Evolutionary conservation across 2,888 invertebrate species (phyloP).

Genomic region (Chelonus formosanus): DNA sequence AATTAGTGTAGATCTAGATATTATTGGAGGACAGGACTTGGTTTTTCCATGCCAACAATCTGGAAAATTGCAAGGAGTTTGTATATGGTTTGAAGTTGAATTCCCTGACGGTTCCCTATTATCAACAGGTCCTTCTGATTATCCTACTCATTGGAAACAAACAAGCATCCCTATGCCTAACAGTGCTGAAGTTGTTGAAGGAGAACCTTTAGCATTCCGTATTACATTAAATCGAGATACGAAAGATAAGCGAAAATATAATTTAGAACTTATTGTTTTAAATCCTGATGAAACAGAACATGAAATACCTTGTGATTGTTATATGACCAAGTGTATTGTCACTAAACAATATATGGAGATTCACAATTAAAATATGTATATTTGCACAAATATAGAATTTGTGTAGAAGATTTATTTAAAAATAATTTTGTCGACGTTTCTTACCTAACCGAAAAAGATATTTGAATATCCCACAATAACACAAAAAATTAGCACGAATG

Average conservation of each 20-base stretch:
- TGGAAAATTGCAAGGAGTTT: constrained; percentile 77
- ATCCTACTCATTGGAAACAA: constrained; percentile 79
- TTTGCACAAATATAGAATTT: too few species aligned
- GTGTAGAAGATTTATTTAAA: too few species aligned
- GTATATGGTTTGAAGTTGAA: constrained; percentile 82
- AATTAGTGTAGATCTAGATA: constrained; percentile 70
- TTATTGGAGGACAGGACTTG: constrained; percentile 72
- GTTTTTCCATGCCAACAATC: constrained; percentile 63
- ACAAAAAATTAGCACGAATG: too few species aligned
- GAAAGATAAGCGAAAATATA: constrained; percentile 71
- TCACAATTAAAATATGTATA: constrained; percentile 50
- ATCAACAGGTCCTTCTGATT: constrained; percentile 70
- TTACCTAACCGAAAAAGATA: too few species aligned
- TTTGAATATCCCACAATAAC: too few species aligned
- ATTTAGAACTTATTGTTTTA: constrained; percentile 74
- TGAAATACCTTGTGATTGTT: constrained; percentile 80
- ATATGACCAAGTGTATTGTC: constrained; percentile 81
- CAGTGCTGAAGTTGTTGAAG: constrained; percentile 68
- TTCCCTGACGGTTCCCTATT: constrained; percentile 71
- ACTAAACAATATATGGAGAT: constrained; percentile 71
- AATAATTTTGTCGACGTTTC: too few species aligned
- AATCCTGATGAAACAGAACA: constrained; percentile 77
- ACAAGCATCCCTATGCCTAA: constrained; percentile 79
- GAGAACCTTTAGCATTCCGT: constrained; percentile 76
- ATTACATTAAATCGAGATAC: constrained; percentile 70